Evolutionary conservation across 2,113 vertebrate genomes (phyloP), one percentile per base, ranked within the genome.

Genomic region (Gymnogyps californianus): DNA sequence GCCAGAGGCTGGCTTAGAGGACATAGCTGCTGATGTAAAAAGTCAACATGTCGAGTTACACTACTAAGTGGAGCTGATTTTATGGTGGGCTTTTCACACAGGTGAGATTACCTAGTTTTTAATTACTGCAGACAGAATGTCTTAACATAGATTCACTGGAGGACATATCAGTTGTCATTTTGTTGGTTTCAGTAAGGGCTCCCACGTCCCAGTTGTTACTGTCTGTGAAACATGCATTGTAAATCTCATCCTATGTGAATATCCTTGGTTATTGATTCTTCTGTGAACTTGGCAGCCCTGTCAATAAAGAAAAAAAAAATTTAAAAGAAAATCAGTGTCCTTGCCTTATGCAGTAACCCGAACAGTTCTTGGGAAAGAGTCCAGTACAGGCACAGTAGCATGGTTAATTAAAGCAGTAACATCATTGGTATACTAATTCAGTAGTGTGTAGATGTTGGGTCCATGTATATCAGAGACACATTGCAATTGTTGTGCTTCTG

Each of bases 111-210:
- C 89, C 84, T 91, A 91, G 81, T 70, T 97, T 95, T 96, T 97
- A 97, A 96, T 97, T 97, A 91, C 87, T 85, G 79, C 66, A 96
- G 97, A 96, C 91, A 97, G 91, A 93, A 85, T 0, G 10, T 85
- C 93, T 96, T 95, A 93, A 74, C 94, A 83, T n/a, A 69, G 89
- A 95, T 90, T 91, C 93, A 96, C 89, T 88, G 81, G 93, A 95
- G 96, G 84, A 96, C 89, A 83, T 89, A 96, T 94, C 95, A 96
- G 87, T 91, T 96, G 91, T 95, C 94, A 93, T 97, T 97, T 93
- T 91, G 81, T 92, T 97, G 95, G 94, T 97, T 96, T 88, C 93
- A 90, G 94, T 94, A 97, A 96, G 83, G 82, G 80, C 81, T 97
- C 80, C 0, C 66, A 95, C 87, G 91, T 95, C 94, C 62, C 91